phyloP scores from a whole-genome alignment of 2,797 vertebrate genomes.

The Enteromius thamalakanensis region DNA sequence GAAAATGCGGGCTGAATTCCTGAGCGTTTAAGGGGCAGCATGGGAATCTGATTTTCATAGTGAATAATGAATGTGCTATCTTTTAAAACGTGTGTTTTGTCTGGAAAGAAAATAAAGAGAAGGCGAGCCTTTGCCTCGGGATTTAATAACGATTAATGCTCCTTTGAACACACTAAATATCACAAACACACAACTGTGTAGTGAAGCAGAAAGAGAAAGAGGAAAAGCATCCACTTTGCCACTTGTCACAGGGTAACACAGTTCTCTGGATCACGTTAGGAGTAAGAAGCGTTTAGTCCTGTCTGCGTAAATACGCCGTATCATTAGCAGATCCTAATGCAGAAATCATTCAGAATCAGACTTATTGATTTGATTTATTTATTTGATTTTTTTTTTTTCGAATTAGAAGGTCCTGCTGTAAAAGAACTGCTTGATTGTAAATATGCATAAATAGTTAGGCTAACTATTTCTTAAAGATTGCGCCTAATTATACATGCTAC shows the following conservation, averaged over 20 bases:
- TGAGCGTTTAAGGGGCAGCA: constrained; percentile 85
- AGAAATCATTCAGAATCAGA: constrained; percentile 49
- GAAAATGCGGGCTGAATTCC: constrained; percentile 83
- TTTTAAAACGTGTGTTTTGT: constrained; percentile 73
- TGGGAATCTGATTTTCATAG: constrained; percentile 82
- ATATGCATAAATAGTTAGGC: not conserved
- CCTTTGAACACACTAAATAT: constrained; percentile 56
- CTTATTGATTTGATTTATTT: constrained; percentile 42
- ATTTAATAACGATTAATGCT: constrained; percentile 67
- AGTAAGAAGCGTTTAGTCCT: constrained; percentile 10
- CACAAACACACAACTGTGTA: constrained; percentile 38
- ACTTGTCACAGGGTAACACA: constrained; percentile 7
- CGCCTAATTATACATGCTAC: too few relatives aligned
- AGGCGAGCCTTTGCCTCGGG: constrained; percentile 60
- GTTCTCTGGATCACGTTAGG: constrained; percentile 21
- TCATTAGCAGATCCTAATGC: constrained; percentile 35
- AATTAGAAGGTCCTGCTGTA: constrained; percentile 35
- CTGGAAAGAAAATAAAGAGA: constrained; percentile 69
- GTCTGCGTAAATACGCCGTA: not conserved
- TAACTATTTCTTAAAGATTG: not conserved
- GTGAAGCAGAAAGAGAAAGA: not conserved
- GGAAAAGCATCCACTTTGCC: not conserved
- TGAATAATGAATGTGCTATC: constrained; percentile 78
- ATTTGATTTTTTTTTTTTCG: constrained; percentile 26
- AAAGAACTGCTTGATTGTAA: constrained; percentile 14